These are phyloP conservation scores for Tenualosa thibaudeaui DNA, from an alignment of 2,797 vertebrate species.

Conservation along the genomic window DNA sequence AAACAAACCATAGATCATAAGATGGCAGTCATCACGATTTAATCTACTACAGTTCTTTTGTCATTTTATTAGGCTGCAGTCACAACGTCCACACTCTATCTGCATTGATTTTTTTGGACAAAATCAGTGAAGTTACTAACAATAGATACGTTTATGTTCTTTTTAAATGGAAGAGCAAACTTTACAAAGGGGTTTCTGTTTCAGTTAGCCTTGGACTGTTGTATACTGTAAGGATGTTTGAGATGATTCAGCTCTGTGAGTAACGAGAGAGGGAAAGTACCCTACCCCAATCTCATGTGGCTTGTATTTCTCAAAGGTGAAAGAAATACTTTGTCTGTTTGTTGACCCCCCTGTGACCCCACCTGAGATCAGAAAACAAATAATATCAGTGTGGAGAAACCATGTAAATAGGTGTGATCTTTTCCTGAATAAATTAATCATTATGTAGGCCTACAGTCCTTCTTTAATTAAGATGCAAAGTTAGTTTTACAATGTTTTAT, in stretches of 20 bases:
- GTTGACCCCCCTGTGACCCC: not conserved
- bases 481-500: not conserved
- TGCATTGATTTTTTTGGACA: not conserved
- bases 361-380: conserved; percentile 1
- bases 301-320: not conserved
- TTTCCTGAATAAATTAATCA: too few relatives aligned
- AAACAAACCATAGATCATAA: too few relatives aligned
- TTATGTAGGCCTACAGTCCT: too few relatives aligned
- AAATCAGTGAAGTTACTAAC: not conserved
- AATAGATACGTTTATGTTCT: not conserved
- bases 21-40: not conserved
- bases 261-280: not conserved
- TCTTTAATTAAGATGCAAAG: too few relatives aligned
- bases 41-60: not conserved
- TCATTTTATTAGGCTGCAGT: not conserved
- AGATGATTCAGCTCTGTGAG: conserved; percentile 1
- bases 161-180: not conserved
- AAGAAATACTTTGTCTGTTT: conserved; percentile 14
- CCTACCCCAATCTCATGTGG: not conserved
- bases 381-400: not conserved
- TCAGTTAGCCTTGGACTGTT: not conserved
- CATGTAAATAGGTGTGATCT: not conserved
- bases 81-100: not conserved
- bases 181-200: not conserved
- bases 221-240: not conserved